These are phyloP conservation scores for Chamaetylas fuelleborni DNA, from an alignment of 2,113 vertebrate species.

Conservation along the genomic window DNA sequence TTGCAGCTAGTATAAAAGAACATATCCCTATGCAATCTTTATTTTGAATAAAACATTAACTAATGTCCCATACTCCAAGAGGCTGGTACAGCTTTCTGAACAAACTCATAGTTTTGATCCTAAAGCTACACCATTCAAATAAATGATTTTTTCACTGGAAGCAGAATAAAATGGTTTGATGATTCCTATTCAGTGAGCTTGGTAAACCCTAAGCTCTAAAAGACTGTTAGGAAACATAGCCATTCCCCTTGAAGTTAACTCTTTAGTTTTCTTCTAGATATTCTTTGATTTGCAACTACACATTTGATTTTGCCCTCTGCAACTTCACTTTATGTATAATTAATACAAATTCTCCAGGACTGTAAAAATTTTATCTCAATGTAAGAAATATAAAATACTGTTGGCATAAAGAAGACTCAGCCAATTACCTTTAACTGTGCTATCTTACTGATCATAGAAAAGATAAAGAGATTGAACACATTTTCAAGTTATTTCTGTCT, in stretches of 20 bases:
- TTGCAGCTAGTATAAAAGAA: background rate
- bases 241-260: background rate
- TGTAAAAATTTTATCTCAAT: background rate
- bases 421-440: background rate
- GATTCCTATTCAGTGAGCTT: background rate
- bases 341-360: background rate
- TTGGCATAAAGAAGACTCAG: background rate
- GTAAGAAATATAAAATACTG: background rate
- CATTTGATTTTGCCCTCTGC: background rate
- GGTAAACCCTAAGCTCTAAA: background rate
- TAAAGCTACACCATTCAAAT: background rate
- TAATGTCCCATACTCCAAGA: background rate
- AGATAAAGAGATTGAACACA: background rate
- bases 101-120: background rate
- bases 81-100: background rate
- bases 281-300: background rate
- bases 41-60: background rate
- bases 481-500: background rate
- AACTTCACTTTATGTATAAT: background rate
- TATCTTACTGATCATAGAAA: background rate
- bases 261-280: background rate
- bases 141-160: background rate
- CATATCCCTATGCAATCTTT: background rate
- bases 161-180: background rate
- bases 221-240: background rate